phyloP scores from a whole-genome alignment of 2,888 invertebrate species.

The Chloromyia formosa region DNA sequence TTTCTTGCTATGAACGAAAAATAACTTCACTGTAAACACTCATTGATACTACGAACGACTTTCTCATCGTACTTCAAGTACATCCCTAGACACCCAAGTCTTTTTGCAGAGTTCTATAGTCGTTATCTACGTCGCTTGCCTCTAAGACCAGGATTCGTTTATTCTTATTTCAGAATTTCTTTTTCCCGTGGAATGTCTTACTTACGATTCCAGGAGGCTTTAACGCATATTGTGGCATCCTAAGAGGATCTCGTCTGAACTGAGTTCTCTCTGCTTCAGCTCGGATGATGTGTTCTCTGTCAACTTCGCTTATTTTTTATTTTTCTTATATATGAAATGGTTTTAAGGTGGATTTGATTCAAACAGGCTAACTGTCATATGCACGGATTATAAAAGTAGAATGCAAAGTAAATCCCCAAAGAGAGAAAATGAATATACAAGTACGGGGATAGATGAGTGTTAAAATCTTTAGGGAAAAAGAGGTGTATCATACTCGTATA shows the following conservation, averaged over 20 bases:
- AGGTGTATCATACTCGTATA: too few relatives aligned
- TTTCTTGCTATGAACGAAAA: too few relatives aligned
- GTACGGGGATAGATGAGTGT: not conserved
- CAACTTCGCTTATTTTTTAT: not conserved
- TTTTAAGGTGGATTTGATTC: constrained; percentile 1
- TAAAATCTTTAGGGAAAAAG: too few relatives aligned
- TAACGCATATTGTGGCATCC: not conserved
- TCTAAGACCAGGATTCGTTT: constrained; percentile 15
- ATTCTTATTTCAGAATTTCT: not conserved
- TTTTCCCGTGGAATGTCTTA: not conserved
- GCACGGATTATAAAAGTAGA: constrained; percentile 45
- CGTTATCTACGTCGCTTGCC: too few relatives aligned
- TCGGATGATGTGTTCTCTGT: not conserved
- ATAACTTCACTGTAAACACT: too few relatives aligned
- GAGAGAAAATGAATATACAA: constrained; percentile 47
- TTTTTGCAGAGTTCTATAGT: too few relatives aligned
- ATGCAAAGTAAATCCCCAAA: constrained; percentile 46
- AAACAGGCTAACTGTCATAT: constrained; percentile 43
- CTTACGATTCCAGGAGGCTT: constrained; percentile 14
- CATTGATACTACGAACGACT: constrained; percentile 10
- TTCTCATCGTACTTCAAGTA: constrained; percentile 1
- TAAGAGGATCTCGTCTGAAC: constrained; percentile 8
- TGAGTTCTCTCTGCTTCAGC: not conserved
- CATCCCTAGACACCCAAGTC: constrained; percentile 30
- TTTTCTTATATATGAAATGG: not conserved